A percentile compares a stretch with the other conserved stretches of the same genome.
Evolutionary conservation across 2,797 vertebrate genomes (phyloP).

Genomic region (Spinus pinus): DNA sequence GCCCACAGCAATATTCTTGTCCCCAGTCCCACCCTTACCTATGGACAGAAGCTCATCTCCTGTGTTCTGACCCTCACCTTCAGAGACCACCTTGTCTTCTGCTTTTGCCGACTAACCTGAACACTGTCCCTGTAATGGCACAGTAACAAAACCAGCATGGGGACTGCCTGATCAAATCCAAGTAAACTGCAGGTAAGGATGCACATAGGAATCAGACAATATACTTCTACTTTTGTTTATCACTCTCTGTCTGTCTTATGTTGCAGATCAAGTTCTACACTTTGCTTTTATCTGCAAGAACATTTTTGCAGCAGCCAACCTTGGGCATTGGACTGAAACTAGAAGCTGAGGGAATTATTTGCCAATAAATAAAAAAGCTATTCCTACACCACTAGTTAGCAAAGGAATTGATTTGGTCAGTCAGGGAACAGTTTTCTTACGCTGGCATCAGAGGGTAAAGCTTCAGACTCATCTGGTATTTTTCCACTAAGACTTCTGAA

Average conservation of each 20-base stretch:
- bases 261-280: neutral
- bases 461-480: slow-evolving; percentile 46
- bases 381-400: slow-evolving; percentile 27
- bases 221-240: neutral
- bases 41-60: neutral
- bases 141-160: neutral
- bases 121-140: neutral
- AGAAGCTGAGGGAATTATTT: slow-evolving; percentile 20
- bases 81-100: neutral
- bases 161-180: neutral
- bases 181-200: neutral
- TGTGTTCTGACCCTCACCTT: neutral
- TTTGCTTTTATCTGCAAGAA: slow-evolving; percentile 11
- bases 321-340: neutral
- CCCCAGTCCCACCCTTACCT: neutral
- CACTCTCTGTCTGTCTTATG: neutral
- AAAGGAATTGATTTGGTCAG: slow-evolving; percentile 14
- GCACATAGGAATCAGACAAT: neutral
- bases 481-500: slow-evolving; percentile 61
- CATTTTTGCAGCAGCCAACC: neutral
- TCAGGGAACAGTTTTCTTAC: neutral
- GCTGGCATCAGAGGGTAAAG: neutral
- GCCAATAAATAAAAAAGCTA: neutral
- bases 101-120: neutral
- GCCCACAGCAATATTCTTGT: neutral